Conservation (phyloP, 2,113 vertebrate species). For the Chaetodon auriga region DNA sequence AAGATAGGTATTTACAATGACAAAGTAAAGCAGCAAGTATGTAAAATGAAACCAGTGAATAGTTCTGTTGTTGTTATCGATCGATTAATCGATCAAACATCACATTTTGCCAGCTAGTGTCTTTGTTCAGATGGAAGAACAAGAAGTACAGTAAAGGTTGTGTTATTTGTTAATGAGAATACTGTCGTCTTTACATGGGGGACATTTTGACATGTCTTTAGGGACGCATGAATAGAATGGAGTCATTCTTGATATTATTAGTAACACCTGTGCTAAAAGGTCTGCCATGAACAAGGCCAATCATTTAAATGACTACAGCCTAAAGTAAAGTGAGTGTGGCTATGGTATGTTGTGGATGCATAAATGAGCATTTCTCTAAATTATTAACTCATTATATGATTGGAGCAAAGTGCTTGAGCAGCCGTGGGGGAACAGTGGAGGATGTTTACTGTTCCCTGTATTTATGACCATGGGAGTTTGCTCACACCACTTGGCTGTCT, state of each 20-base stretch:
- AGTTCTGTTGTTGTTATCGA: too few species aligned
- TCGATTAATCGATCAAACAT: not conserved
- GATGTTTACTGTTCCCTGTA: constrained; percentile 69
- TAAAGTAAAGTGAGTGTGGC: not conserved
- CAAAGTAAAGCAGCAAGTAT: not conserved
- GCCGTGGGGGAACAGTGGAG: constrained; percentile 38
- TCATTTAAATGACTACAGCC: constrained; percentile 14
- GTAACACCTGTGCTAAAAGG: not conserved
- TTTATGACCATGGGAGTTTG: constrained; percentile 72
- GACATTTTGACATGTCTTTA: not conserved
- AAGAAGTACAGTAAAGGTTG: not conserved
- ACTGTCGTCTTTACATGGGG: not conserved
- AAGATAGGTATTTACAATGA: not conserved
- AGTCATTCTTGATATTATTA: not conserved
- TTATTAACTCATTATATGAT: constrained; percentile 62
- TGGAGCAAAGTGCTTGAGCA: constrained; percentile 35
- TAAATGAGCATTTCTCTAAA: constrained; percentile 56
- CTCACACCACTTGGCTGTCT: constrained; percentile 64
- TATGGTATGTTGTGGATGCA: constrained; percentile 18
- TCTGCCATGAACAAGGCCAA: not conserved
- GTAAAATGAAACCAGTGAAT: not conserved
- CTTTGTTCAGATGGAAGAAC: not conserved
- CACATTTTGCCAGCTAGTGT: not conserved
- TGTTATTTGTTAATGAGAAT: constrained; percentile 1
- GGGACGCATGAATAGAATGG: not conserved